Conservation (phyloP, 2,113 vertebrate genomes). For the Chaetops frenatus region DNA sequence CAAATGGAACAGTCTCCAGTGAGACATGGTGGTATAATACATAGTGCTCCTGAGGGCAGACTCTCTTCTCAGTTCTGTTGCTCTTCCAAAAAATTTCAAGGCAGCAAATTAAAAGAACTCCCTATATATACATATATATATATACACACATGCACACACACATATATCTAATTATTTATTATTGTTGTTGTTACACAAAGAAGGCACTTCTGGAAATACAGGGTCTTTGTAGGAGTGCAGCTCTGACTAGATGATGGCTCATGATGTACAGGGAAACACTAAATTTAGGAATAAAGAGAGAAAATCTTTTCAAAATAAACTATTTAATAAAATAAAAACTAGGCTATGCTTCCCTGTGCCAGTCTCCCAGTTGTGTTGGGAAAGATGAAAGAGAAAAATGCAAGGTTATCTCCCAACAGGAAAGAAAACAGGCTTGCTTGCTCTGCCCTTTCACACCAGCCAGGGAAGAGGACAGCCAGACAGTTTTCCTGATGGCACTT, state of each 20-base stretch:
- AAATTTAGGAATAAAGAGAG: not conserved
- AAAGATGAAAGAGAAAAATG: not conserved
- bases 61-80: not conserved
- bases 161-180: not conserved
- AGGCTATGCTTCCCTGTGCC: not conserved
- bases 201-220: not conserved
- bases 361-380: not conserved
- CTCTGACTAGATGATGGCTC: not conserved
- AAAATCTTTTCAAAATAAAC: not conserved
- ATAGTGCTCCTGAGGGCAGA: not conserved
- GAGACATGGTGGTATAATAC: constrained; percentile 6
- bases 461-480: not conserved
- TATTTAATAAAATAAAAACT: not conserved
- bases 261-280: not conserved
- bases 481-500: not conserved
- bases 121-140: not conserved
- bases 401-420: not conserved
- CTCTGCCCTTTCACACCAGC: not conserved
- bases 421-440: not conserved
- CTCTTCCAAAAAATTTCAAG: not conserved
- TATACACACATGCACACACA: not conserved
- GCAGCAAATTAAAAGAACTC: not conserved
- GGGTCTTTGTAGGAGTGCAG: not conserved
- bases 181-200: not conserved
- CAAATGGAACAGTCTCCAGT: not conserved